Percentiles rank a stretch among this genome's conserved stretches.
Conservation (phyloP, 1,140 invertebrate genomes). For the Drosophila sproati region DNA sequence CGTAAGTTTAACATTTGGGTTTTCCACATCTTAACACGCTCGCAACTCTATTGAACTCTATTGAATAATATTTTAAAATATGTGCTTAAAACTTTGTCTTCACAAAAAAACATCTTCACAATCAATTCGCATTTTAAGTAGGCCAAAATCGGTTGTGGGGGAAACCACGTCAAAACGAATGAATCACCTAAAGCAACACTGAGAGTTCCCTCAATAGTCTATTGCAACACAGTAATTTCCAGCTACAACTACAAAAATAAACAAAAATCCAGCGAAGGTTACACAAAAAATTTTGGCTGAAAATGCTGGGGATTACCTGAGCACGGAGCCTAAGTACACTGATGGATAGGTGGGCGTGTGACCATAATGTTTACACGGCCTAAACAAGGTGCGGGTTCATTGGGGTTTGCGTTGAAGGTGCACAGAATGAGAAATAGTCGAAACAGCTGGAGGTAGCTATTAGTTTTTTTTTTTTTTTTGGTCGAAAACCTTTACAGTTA, state of each 20-base stretch:
- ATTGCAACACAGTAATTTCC: constrained; percentile 29
- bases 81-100: constrained; percentile 15
- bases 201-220: constrained; percentile 25
- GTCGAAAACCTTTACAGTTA: constrained; percentile 23
- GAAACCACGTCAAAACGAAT: constrained; percentile 61
- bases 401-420: constrained; percentile 39
- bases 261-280: constrained; percentile 58
- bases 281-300: constrained; percentile 59
- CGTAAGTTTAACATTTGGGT: constrained; percentile 13
- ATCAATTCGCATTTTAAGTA: constrained; percentile 68
- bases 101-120: constrained; percentile 20
- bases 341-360: constrained; percentile 56
- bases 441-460: neutral
- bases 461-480: neutral
- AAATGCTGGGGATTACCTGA: constrained; percentile 61
- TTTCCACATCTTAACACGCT: constrained; percentile 29
- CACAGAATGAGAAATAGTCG: constrained; percentile 17
- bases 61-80: constrained; percentile 12
- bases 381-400: constrained; percentile 41
- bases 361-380: constrained; percentile 24
- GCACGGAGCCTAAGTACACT: constrained; percentile 17
- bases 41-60: constrained; percentile 18
- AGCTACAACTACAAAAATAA: constrained; percentile 15
- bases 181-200: constrained; percentile 59
- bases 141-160: constrained; percentile 66